Evolutionary conservation across 2,888 invertebrate genomes (phyloP).

Genomic region (Campopleginae sp.): DNA sequence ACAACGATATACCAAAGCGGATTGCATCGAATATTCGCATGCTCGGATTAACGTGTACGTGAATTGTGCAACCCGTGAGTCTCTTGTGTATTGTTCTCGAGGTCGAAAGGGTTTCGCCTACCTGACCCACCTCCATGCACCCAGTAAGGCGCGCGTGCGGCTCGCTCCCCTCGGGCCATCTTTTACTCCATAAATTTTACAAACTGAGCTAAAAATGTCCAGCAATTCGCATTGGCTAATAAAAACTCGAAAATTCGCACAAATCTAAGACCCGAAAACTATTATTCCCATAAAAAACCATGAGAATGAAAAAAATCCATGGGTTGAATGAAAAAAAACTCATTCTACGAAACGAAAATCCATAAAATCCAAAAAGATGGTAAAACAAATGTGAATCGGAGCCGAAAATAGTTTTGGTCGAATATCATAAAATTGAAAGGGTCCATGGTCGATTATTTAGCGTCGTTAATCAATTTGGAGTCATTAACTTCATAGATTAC

Average conservation of each 20-base stretch:
- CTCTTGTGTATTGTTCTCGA: slow-evolving; percentile 39
- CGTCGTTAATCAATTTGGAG: too few species aligned
- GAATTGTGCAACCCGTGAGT: slow-evolving; percentile 48
- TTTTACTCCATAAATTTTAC: background rate
- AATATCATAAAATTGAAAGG: too few species aligned
- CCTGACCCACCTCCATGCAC: slow-evolving; percentile 19
- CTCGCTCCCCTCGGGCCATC: background rate
- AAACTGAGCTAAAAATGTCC: background rate
- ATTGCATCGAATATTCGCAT: slow-evolving; percentile 22
- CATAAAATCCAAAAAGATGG: too few species aligned
- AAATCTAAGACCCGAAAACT: background rate
- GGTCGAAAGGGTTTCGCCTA: slow-evolving; percentile 45
- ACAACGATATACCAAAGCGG: background rate
- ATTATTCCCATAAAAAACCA: too few species aligned
- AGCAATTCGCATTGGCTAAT: background rate
- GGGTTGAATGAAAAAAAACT: too few species aligned
- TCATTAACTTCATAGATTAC: too few species aligned
- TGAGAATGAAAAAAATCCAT: too few species aligned
- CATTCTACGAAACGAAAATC: too few species aligned
- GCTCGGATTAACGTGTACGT: slow-evolving; percentile 2
- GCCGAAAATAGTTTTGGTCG: too few species aligned
- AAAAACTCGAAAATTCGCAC: background rate
- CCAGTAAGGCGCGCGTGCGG: background rate
- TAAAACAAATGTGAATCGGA: too few species aligned
- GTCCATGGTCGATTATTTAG: too few species aligned